Base-by-base conservation (phyloP, 2,888 invertebrate species). In the Xestia ashworthii region DNA sequence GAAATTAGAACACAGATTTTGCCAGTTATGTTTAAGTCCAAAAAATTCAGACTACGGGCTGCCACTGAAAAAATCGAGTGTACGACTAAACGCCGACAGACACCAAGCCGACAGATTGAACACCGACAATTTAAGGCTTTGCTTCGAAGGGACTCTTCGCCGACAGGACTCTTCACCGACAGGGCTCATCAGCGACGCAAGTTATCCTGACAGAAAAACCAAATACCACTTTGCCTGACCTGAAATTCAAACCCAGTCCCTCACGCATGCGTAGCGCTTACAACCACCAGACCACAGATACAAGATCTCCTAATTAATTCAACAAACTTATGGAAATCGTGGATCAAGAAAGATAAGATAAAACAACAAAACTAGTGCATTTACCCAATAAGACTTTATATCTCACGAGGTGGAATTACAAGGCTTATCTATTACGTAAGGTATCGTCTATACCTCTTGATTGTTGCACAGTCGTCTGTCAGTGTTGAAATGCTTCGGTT, bases 401-500 rank as follows among this genome's bases (percentile, higher is more conserved):
- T 65, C 55, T 71, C 53, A 48, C 70, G 53, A 58, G 41, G 53
- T 53, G 25, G 38, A 50, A 32, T 48, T 32, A 22, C 4, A 2
- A n/a, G n/a, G 9, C 12, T 83, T 82, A 82, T 82, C 82, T 55
- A 1, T 76, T 25, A 68, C 25, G 50, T 48, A 11, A 38, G n/a
- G 6, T 41, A 9, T 73, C 66, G 68, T 14, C 25, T 14, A 32
- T 44, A 41, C 19, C 64, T 41, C n/a, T n/a, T 14, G 81, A 65
- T 44, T 25, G 41, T 9, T 38, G 6, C 1, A 55, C 78, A 84
- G 81, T 81, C 41, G 44, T 22, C 25, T 53, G 22, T 65, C 73
- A 65, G 73, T 60, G 60, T 65, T 41, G 50, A 67, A 58, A 84
- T 85, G 83, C 50, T 79, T 69, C 79, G 76, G 88, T 86, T 86